These are phyloP conservation scores for Lepidonotus clava DNA, from an alignment of 2,888 invertebrate genomes.

Conservation along the genomic window DNA sequence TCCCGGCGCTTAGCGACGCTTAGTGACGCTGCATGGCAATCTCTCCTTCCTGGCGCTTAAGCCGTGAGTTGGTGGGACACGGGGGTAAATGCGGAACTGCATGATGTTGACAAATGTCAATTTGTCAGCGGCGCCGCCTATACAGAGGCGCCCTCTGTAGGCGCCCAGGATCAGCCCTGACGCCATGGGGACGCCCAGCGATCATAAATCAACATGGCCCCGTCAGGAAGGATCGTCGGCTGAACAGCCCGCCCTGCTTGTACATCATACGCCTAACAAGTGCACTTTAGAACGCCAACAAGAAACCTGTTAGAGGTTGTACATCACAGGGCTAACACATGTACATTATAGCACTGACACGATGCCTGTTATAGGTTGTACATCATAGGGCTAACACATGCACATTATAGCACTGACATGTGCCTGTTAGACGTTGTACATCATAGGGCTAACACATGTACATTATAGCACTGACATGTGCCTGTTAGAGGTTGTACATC, in stretches of 20 bases:
- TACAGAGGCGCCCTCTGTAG: neutral
- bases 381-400: neutral
- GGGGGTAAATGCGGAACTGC: neutral
- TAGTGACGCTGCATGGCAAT: neutral
- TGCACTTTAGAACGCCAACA: neutral
- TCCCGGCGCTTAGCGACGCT: neutral
- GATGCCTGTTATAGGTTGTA: too few species aligned
- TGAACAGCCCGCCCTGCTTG: too few species aligned
- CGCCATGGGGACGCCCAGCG: neutral
- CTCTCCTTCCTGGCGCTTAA: neutral
- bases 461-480: neutral
- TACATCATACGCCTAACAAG: neutral
- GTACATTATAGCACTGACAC: neutral
- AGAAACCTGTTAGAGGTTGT: slow-evolving; percentile 1
- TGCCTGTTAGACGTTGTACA: neutral
- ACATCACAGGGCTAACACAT: neutral
- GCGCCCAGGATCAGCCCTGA: neutral
- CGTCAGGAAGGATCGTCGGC: too few species aligned
- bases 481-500: too few species aligned
- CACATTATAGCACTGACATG: neutral
- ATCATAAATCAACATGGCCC: neutral
- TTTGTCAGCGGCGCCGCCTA: slow-evolving; percentile 9
- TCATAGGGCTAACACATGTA: neutral
- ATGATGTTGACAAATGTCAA: slow-evolving; percentile 49
- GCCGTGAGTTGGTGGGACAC: neutral